phyloP scores from a whole-genome alignment of 2,888 invertebrate genomes.

The Ypsolopha sequella region DNA sequence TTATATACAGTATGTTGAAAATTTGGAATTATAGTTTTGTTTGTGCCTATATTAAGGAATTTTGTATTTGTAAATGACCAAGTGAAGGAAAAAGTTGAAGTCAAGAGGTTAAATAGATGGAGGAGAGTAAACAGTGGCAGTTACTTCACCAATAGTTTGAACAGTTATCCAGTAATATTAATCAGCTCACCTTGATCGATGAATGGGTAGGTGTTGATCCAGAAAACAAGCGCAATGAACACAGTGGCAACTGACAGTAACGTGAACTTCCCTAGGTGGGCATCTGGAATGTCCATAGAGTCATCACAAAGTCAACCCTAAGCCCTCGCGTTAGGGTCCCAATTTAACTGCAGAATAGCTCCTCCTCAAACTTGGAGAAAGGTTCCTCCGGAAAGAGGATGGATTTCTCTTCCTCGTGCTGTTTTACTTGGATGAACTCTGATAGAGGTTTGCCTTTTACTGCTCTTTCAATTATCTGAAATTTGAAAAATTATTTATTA shows the following conservation, averaged over 20 bases:
- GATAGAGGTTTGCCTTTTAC: constrained; percentile 58
- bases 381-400: constrained; percentile 76
- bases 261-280: constrained; percentile 69
- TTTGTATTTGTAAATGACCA: no score
- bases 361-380: constrained; percentile 75
- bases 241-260: constrained; percentile 60
- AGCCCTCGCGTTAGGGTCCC: neutral
- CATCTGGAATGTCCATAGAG: constrained; percentile 70
- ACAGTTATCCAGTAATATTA: no score
- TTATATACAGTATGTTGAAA: no score
- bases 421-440: constrained; percentile 36
- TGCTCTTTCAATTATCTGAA: constrained; percentile 71
- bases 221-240: constrained; percentile 72
- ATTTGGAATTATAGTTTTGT: no score
- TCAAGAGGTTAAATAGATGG: no score
- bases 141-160: no score
- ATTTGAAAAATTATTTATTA: constrained; percentile 8
- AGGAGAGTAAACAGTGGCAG: no score
- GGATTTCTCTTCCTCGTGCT: constrained; percentile 60
- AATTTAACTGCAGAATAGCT: constrained; percentile 67
- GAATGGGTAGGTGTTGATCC: constrained; percentile 78
- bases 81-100: no score
- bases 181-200: constrained; percentile 66
- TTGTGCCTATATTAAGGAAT: no score
- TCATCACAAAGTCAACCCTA: constrained; percentile 12